Evolutionary conservation across 2,797 vertebrate species (phyloP).

Genomic region (Neomorphus geoffroyi): DNA sequence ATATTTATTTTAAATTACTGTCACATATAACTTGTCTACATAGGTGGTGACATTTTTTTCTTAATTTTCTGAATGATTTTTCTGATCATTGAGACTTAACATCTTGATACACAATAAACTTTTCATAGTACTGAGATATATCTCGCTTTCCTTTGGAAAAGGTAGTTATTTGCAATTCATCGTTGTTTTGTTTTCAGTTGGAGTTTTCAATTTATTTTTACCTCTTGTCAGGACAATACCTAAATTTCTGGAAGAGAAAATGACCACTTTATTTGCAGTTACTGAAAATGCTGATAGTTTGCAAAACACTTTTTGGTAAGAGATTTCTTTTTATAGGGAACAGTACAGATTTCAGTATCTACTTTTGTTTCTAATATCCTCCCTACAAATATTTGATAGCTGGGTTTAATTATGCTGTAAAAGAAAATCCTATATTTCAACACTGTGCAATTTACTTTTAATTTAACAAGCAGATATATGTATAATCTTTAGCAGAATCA

Average conservation of each 20-base stretch:
- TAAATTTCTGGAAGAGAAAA: not conserved
- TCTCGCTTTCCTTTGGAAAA: not conserved
- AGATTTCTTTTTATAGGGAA: not conserved
- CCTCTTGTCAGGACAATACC: not conserved
- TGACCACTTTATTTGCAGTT: not conserved
- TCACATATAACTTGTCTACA: not conserved
- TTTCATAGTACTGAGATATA: not conserved
- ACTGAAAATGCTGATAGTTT: not conserved
- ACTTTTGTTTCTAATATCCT: conserved; percentile 29
- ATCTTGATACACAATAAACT: not conserved
- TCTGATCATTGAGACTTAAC: not conserved
- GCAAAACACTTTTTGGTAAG: not conserved
- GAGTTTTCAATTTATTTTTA: not conserved
- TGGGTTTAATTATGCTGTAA: conserved; percentile 22
- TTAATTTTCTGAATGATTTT: not conserved
- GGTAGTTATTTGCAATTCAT: not conserved
- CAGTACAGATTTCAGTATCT: not conserved
- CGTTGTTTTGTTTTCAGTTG: not conserved
- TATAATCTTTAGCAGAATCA: not conserved
- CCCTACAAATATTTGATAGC: conserved; percentile 42
- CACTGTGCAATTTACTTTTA: conserved; percentile 44
- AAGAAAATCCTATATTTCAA: conserved; percentile 44
- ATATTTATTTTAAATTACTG: not conserved
- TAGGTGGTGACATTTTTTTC: not conserved
- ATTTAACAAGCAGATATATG: conserved; percentile 12